A percentile compares a stretch with the other conserved stretches of the same genome.
Evolutionary conservation across 1,140 invertebrate species (phyloP).

Genomic region (Atta texana): DNA sequence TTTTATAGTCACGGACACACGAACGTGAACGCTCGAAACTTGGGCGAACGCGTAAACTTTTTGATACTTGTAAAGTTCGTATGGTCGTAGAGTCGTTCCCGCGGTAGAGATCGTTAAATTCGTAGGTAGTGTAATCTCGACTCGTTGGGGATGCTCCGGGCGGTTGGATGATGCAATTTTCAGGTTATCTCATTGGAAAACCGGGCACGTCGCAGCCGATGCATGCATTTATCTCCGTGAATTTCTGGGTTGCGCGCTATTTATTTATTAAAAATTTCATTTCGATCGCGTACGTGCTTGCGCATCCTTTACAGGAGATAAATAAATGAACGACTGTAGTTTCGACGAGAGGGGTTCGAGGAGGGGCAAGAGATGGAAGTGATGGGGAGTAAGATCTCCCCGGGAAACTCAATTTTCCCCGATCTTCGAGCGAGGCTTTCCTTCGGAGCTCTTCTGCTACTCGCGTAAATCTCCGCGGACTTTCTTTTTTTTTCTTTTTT

Average conservation of each 20-base stretch:
- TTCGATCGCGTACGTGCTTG: conserved; percentile 52
- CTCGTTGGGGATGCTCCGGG: conserved; percentile 30
- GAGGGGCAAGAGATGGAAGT: no score
- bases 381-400: conserved; percentile 21
- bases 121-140: conserved; percentile 41
- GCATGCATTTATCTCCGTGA: conserved; percentile 55
- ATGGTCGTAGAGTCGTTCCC: conserved; percentile 25
- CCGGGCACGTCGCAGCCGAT: conserved; percentile 51
- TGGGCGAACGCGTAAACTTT: conserved; percentile 38
- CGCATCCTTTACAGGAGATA: conserved; percentile 49
- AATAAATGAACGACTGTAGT: conserved; percentile 45
- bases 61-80: conserved; percentile 28
- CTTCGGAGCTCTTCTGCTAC: conserved; percentile 12
- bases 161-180: conserved; percentile 50
- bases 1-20: not conserved
- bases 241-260: conserved; percentile 47
- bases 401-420: conserved; percentile 57
- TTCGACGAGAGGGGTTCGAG: not conserved
- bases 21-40: conserved; percentile 10
- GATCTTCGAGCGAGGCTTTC: conserved; percentile 31
- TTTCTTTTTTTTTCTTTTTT: not conserved
- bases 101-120: conserved; percentile 37
- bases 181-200: conserved; percentile 48
- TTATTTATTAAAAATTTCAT: conserved; percentile 65
- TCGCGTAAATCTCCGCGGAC: conserved; percentile 50